Percentiles rank a stretch among this genome's conserved stretches.
Conservation (phyloP, 2,888 invertebrate species). For the Glyphotaelius pellucidus region DNA sequence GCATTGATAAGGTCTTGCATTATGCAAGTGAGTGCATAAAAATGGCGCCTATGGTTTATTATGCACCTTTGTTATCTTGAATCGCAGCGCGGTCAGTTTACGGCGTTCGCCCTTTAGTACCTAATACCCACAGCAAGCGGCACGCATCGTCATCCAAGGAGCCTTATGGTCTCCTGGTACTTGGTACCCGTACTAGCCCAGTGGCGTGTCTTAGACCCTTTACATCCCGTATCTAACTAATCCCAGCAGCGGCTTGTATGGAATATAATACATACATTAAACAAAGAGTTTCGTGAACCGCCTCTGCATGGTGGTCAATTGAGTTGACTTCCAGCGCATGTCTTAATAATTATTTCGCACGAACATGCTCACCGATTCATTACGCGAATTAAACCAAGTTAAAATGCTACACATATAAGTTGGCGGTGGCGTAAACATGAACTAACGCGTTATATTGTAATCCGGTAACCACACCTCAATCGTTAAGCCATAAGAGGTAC, state of each 20-base stretch:
- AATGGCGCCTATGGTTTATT: slow-evolving; percentile 58
- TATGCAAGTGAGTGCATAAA: slow-evolving; percentile 61
- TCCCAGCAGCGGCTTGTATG: slow-evolving; percentile 6
- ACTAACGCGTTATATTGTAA: too few relatives aligned
- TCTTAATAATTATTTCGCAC: slow-evolving; percentile 14
- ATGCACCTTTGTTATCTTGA: slow-evolving; percentile 53
- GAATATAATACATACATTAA: background rate
- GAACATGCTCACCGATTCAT: background rate
- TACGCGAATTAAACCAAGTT: background rate
- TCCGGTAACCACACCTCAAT: too few relatives aligned
- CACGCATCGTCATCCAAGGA: slow-evolving; percentile 44
- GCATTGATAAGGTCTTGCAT: slow-evolving; percentile 60
- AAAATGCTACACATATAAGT: too few relatives aligned
- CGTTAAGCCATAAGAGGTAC: too few relatives aligned
- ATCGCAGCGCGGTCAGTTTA: slow-evolving; percentile 36
- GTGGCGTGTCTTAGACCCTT: slow-evolving; percentile 31
- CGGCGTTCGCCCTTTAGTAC: slow-evolving; percentile 11
- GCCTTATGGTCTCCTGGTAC: slow-evolving; percentile 34
- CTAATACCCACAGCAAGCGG: slow-evolving; percentile 11
- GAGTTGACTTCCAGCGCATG: slow-evolving; percentile 14
- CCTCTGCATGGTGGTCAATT: slow-evolving; percentile 2
- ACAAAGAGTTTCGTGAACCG: background rate
- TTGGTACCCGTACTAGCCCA: background rate
- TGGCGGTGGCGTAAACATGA: too few relatives aligned
- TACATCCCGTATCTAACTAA: background rate